Percentiles rank a stretch among this genome's conserved stretches.
Evolutionary conservation across 2,113 vertebrate genomes (phyloP).

Genomic region (Hylia prasina): DNA sequence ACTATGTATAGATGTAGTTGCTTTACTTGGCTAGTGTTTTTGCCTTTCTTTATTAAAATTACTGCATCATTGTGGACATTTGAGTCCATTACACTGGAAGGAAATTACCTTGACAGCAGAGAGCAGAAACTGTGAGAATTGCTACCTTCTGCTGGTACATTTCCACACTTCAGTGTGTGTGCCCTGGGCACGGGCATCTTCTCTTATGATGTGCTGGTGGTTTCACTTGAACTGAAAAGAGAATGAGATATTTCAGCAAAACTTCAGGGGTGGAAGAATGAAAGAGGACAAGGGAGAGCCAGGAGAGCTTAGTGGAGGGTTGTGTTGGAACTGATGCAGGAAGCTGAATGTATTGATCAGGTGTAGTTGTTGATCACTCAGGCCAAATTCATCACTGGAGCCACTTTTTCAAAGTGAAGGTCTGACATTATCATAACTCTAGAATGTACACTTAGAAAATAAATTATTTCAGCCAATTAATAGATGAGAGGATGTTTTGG

Average conservation of each 20-base stretch:
- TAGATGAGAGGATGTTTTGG: fast-evolving
- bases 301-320: neutral
- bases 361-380: neutral
- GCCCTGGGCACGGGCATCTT: neutral
- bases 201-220: neutral
- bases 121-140: neutral
- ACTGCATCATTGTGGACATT: neutral
- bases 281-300: neutral
- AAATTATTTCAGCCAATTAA: neutral
- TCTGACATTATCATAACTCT: neutral
- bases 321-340: neutral
- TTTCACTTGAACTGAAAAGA: neutral
- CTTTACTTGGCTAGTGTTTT: neutral
- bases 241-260: neutral
- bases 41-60: neutral
- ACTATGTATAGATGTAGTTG: neutral
- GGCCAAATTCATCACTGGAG: neutral
- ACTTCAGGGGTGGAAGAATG: neutral
- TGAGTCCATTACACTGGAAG: neutral
- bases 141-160: neutral
- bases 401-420: neutral
- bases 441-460: neutral
- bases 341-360: fast-evolving
- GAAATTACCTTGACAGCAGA: neutral
- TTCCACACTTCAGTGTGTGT: neutral